A percentile compares a stretch with the other conserved stretches of the same genome.
Conservation (phyloP, 2,888 invertebrate species). For the Stenoptilia bipunctidactyla region DNA sequence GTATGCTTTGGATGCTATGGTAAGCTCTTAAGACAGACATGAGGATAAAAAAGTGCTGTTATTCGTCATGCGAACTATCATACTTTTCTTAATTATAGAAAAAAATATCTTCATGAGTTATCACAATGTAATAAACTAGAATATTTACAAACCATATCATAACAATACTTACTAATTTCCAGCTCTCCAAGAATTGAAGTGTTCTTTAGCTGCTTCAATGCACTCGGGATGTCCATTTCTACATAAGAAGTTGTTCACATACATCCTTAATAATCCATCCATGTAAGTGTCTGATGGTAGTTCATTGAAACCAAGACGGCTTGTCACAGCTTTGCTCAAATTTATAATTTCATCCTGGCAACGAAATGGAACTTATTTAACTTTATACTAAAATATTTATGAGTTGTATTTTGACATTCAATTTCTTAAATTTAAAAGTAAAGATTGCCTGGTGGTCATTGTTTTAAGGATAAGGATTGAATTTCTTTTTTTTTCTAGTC, state of each 20-base stretch:
- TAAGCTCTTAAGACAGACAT: no score
- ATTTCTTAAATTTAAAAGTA: no score
- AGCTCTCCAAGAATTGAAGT: slow-evolving; percentile 47
- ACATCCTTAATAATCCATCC: slow-evolving; percentile 62
- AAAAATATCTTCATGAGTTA: not conserved
- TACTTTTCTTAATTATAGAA: not conserved
- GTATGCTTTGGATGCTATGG: no score
- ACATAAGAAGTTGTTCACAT: slow-evolving; percentile 71
- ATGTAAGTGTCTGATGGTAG: slow-evolving; percentile 50
- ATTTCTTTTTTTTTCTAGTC: no score
- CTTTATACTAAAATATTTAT: no score
- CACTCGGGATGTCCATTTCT: slow-evolving; percentile 50
- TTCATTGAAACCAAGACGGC: slow-evolving; percentile 63
- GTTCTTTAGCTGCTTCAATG: slow-evolving; percentile 31
- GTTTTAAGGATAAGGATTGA: no score
- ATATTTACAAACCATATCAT: no score
- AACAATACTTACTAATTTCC: slow-evolving; percentile 37
- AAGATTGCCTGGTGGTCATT: no score
- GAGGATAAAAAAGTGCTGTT: no score
- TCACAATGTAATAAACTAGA: not conserved
- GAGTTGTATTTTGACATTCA: no score
- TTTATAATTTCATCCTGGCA: slow-evolving; percentile 48
- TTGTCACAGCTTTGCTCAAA: slow-evolving; percentile 53
- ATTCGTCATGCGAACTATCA: no score
- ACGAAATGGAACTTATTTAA: no score